Conservation (phyloP, 2,113 vertebrate species). For the Spea bombifrons region DNA sequence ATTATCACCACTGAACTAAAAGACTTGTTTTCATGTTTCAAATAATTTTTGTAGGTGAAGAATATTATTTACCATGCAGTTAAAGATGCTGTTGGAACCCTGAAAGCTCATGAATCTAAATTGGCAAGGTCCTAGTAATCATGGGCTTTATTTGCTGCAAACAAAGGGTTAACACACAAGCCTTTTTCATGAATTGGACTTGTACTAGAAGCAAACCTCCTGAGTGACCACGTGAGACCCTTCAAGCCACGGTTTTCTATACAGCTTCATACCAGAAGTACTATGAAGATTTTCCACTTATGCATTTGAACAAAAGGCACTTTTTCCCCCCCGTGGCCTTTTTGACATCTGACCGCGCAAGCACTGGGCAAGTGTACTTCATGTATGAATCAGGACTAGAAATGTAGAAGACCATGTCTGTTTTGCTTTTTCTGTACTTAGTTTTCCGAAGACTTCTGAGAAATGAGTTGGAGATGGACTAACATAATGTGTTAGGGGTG, state of each 20-base stretch:
- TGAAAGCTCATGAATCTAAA: constrained; percentile 93
- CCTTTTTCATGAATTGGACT: constrained; percentile 62
- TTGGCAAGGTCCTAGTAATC: constrained; percentile 84
- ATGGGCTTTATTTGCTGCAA: constrained; percentile 47
- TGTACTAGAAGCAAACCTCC: constrained; percentile 57
- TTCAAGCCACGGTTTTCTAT: constrained; percentile 68
- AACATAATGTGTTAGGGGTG: constrained; percentile 15
- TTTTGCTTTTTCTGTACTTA: constrained; percentile 64
- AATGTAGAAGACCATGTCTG: constrained; percentile 64
- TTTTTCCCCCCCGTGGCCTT: constrained; percentile 69
- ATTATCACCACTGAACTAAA: too few species aligned
- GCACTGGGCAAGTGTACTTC: constrained; percentile 62
- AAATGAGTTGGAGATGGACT: constrained; percentile 21
- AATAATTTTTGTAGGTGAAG: constrained; percentile 78
- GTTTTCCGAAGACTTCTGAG: constrained; percentile 46
- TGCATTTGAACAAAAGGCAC: constrained; percentile 63
- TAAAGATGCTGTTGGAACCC: constrained; percentile 95
- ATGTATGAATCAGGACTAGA: constrained; percentile 61
- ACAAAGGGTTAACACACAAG: constrained; percentile 61
- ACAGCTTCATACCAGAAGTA: constrained; percentile 70
- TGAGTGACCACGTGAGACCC: constrained; percentile 66
- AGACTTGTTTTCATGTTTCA: not conserved
- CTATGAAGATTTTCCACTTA: constrained; percentile 61
- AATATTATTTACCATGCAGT: constrained; percentile 99
- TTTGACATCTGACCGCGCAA: constrained; percentile 61